Evolutionary conservation across 2,888 invertebrate species (phyloP), one percentile per base, ranked within the genome.

Genomic region (Bugulina stolonifera): DNA sequence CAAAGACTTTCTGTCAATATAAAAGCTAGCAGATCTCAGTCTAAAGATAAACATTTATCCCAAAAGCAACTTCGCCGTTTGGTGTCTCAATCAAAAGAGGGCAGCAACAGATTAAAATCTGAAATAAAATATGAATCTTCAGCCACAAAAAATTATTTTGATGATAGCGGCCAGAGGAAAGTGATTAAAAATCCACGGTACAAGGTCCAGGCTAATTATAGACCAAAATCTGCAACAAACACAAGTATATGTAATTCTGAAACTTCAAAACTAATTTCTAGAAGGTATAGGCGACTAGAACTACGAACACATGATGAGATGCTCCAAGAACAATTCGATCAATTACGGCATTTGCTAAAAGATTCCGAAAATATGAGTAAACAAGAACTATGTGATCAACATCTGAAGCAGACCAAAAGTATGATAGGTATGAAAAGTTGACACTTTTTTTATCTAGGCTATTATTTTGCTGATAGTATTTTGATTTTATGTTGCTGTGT

Each of bases 371-470:
- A 27, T 27, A 64, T 64, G 34, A 64, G 34, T 32, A 34, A 64
- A 25, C 29, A 64, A 10, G 64, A 64, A 27, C 32, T 64, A 14
- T 29, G 27, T n/a, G 10, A 27, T 18, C 64, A 64, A n/a, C 64
- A 64, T 27, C 10, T 27, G 5, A 27, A 25, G 10, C 64, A 64
- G 32, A 64, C 64, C 32, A n/a, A 22, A 64, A 64, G 27, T n/a
- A 64, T 64, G 64, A 64, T 64, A 29, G 64, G 64, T 64, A 64
- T 43, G 43, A n/a, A n/a, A n/a, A n/a, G n/a, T n/a, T n/a, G n/a
- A n/a, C n/a, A n/a, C n/a, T n/a, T n/a, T n/a, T n/a, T n/a, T n/a
- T n/a, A n/a, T n/a, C n/a, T n/a, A n/a, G n/a, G n/a, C n/a, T n/a
- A n/a, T n/a, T n/a, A n/a, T n/a, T n/a, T n/a, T n/a, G n/a, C n/a